Conservation (phyloP, 2,888 invertebrate genomes). For the Coleophora flavipennella region DNA sequence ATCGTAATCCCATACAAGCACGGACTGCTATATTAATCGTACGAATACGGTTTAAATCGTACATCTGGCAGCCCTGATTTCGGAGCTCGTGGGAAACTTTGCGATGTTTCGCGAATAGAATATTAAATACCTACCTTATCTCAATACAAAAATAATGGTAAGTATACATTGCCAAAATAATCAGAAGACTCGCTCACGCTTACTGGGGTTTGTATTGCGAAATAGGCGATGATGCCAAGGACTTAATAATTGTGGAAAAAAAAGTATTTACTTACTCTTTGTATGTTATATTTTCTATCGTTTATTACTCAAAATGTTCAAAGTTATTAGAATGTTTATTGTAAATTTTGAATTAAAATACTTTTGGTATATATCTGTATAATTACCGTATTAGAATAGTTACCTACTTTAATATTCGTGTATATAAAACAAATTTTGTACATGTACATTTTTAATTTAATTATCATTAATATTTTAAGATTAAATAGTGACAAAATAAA, state of each 20-base stretch:
- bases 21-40: too few species aligned
- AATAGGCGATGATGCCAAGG: too few species aligned
- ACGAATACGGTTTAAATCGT: too few species aligned
- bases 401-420: constrained; percentile 61
- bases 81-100: not conserved
- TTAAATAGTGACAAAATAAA: constrained; percentile 60
- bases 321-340: constrained; percentile 41
- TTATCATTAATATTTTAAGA: constrained; percentile 37
- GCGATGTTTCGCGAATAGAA: constrained; percentile 2
- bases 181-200: too few species aligned
- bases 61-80: not conserved
- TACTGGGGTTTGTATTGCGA: not conserved
- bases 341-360: constrained; percentile 45
- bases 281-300: constrained; percentile 2
- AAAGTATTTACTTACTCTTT: not conserved
- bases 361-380: constrained; percentile 41
- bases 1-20: too few species aligned
- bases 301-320: constrained; percentile 36
- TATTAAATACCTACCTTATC: not conserved
- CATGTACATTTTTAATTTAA: constrained; percentile 68
- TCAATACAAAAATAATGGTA: too few species aligned
- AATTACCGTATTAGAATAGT: constrained; percentile 42
- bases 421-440: constrained; percentile 70
- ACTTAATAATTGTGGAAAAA: not conserved
- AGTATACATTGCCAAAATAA: too few species aligned